Evolutionary conservation across 2,888 invertebrate genomes (phyloP).

Genomic region (Pyrgus malvae): DNA sequence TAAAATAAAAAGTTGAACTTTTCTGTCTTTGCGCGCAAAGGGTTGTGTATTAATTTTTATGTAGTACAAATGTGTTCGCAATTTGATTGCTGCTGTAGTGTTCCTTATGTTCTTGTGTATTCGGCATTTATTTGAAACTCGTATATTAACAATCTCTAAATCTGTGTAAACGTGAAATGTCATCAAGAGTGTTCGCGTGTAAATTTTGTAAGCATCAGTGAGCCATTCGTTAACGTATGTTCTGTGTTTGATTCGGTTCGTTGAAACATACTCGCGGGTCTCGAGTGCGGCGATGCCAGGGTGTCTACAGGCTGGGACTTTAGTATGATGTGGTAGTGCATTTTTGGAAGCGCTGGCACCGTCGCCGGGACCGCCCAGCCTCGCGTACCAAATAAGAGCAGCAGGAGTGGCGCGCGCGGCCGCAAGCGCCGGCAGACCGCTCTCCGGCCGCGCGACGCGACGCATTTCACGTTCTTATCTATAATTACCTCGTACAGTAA

Average conservation of each 20-base stretch:
- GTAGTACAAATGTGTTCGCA: conserved; percentile 82
- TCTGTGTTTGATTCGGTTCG: conserved; percentile 30
- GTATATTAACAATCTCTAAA: conserved; percentile 60
- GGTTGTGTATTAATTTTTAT: conserved; percentile 82
- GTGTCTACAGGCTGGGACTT: background rate
- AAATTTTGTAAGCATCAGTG: conserved; percentile 16
- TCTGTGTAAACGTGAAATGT: conserved; percentile 52
- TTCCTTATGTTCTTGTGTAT: conserved; percentile 77
- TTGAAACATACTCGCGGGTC: conserved; percentile 14
- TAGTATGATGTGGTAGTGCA: background rate
- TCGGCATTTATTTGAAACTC: conserved; percentile 74
- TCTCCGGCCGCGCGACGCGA: conserved; percentile 30
- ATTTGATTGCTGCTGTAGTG: conserved; percentile 81
- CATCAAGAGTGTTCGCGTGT: conserved; percentile 57
- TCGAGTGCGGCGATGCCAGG: conserved; percentile 1
- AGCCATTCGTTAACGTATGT: conserved; percentile 26
- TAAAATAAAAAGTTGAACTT: conserved; percentile 75
- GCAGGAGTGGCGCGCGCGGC: conserved; percentile 33
- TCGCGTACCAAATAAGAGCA: conserved; percentile 76
- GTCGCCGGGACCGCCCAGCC: conserved; percentile 34
- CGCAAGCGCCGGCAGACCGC: conserved; percentile 8
- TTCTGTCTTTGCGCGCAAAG: conserved; percentile 81
- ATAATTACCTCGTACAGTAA: conserved; percentile 74
- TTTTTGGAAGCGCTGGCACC: conserved; percentile 6
- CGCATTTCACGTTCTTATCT: conserved; percentile 55